A percentile compares a stretch with the other conserved stretches of the same genome.
phyloP scores from a whole-genome alignment of 2,888 invertebrate genomes.

The Cremastobaeus sp. region DNA sequence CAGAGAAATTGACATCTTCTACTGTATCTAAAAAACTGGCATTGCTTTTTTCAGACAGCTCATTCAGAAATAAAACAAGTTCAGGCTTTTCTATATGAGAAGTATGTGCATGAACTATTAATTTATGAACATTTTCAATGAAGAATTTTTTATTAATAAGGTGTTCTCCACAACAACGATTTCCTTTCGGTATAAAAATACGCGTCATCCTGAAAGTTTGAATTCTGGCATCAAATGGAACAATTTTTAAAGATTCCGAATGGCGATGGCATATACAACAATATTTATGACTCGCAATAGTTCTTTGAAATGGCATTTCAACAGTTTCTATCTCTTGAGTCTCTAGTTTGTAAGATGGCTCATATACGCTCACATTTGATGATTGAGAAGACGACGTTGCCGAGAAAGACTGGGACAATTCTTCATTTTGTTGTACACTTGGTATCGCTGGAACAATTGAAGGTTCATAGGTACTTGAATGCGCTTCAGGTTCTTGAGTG shows the following conservation, averaged over 20 bases:
- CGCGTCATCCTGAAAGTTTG: conserved; percentile 22
- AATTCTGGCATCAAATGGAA: conserved; percentile 28
- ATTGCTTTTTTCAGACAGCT: conserved; percentile 1
- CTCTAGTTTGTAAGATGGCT: too few relatives aligned
- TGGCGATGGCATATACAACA: conserved; percentile 23
- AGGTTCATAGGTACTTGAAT: too few relatives aligned
- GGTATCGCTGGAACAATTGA: too few relatives aligned
- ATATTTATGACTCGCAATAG: conserved; percentile 24
- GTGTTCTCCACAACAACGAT: conserved; percentile 36
- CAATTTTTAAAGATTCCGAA: background rate
- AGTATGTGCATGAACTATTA: conserved; percentile 20
- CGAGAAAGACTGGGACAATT: too few relatives aligned
- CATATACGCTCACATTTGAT: too few relatives aligned
- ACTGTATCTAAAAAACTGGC: conserved; percentile 23
- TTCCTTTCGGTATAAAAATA: conserved; percentile 34
- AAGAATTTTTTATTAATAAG: conserved; percentile 25
- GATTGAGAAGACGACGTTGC: too few relatives aligned
- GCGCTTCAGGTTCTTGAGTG: too few relatives aligned
- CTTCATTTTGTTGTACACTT: too few relatives aligned
- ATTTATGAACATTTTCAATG: conserved; percentile 15
- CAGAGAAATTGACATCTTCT: conserved; percentile 11
- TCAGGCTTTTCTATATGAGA: conserved; percentile 6
- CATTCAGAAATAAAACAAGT: conserved; percentile 25
- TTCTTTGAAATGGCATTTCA: conserved; percentile 20
- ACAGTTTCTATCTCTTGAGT: conserved; percentile 12